Evolutionary conservation across 2,797 vertebrate species (phyloP).

Genomic region (Rhabdomys pumilio): DNA sequence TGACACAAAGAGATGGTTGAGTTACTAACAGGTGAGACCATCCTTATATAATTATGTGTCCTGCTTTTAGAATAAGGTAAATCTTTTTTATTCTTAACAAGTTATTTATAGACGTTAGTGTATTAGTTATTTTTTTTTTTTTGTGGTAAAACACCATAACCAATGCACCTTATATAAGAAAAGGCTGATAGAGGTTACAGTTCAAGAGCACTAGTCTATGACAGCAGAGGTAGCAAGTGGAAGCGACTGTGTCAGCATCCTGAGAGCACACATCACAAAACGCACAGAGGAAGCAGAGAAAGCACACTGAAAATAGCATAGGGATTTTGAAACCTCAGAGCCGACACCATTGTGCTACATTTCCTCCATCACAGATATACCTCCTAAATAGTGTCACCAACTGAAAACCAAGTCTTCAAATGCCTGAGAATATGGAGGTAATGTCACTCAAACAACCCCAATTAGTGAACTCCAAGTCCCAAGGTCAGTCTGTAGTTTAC

Average conservation of each 20-base stretch:
- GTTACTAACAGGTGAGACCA: neutral
- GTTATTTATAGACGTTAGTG: neutral
- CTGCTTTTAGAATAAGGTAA: neutral
- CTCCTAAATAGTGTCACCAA: neutral
- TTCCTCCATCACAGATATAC: neutral
- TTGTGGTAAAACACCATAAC: neutral
- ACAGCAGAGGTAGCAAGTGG: neutral
- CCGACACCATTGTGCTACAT: neutral
- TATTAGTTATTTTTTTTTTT: neutral
- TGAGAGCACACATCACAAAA: no score
- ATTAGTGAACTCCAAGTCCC: neutral
- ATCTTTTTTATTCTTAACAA: neutral
- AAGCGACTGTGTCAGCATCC: neutral
- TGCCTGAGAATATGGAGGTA: neutral
- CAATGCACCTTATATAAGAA: neutral
- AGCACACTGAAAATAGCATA: neutral
- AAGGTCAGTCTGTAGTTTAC: neutral
- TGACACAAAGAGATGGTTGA: conserved; percentile 30
- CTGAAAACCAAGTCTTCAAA: neutral
- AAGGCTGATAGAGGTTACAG: no score
- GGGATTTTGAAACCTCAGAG: neutral
- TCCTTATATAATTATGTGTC: neutral
- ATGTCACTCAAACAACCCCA: neutral
- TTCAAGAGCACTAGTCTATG: neutral
- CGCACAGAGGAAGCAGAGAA: neutral